These are phyloP conservation scores for Athalia rosae DNA, from an alignment of 2,888 invertebrate genomes.

Conservation along the genomic window DNA sequence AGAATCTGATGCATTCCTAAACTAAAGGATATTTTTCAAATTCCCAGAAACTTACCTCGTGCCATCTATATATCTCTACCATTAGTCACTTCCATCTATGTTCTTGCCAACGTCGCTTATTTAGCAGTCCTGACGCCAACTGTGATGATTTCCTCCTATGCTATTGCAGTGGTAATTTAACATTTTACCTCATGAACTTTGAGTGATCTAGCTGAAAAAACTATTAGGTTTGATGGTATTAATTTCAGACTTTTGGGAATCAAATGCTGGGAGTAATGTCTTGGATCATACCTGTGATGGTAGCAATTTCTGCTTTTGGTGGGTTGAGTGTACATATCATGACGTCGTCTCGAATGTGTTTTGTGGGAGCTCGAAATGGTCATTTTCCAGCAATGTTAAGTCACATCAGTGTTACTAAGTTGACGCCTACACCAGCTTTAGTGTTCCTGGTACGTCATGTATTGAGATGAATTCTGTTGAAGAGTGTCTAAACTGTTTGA, in stretches of 20 bases:
- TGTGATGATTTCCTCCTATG: conserved; percentile 91
- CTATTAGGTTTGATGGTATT: conserved; percentile 39
- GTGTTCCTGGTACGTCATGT: conserved; percentile 83
- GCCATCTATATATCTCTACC: conserved; percentile 95
- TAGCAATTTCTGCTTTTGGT: conserved; percentile 94
- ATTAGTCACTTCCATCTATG: conserved; percentile 90
- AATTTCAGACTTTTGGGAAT: conserved; percentile 87
- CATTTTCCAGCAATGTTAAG: conserved; percentile 89
- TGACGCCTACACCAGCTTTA: conserved; percentile 88
- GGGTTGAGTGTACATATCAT: conserved; percentile 96
- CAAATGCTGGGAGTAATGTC: conserved; percentile 83
- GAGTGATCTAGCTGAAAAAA: neutral
- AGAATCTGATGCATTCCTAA: conserved; percentile 8
- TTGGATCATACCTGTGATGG: conserved; percentile 92
- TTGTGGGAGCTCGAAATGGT: conserved; percentile 92
- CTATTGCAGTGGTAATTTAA: conserved; percentile 93
- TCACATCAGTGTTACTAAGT: conserved; percentile 84
- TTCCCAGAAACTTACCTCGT: conserved; percentile 86
- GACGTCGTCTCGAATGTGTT: conserved; percentile 94
- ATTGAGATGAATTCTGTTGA: neutral
- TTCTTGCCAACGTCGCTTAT: conserved; percentile 92
- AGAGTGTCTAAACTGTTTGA: neutral
- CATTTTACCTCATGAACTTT: neutral
- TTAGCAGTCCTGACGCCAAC: conserved; percentile 88
- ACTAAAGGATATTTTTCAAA: conserved; percentile 44